Base-by-base conservation (phyloP, 1,140 invertebrate genomes). In the Berghia stephanieae region DNA sequence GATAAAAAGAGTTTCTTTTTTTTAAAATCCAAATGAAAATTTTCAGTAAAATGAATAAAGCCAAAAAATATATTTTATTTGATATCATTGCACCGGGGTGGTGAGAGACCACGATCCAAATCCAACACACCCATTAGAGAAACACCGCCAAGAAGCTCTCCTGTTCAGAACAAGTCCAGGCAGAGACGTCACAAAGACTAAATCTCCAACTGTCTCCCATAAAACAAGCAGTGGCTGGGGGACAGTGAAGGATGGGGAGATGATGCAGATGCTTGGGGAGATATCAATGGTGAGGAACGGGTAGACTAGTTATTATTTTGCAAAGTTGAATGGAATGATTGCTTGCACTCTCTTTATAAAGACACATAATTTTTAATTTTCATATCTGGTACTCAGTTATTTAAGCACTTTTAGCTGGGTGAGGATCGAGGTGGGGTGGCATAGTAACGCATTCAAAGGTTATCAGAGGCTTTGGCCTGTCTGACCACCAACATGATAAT, bases 231-330 rank as follows among this genome's bases (percentile, higher is more conserved):
- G 43, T 31, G 21, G 69, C 79, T 36, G 74, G 24, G 3, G 77
- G 80, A 21, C n/a, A 46, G 74, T 60, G 80, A 80, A 31, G 83
- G 80, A 27, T 83, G 81, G 52, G 79, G 78, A 70, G 80, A 71
- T 3, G 79, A 82, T 71, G 69, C 36, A 72, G 73, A 8, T 78
- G 71, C 78, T 55, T 83, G 79, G 81, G 77, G 69, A 16, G 67
- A 43, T 24, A 79, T 78, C 46, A 55, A 75, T 16, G 80, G 81
- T 78, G 80, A 49, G n/a, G 69, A 60, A 77, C 76, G 75, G 8
- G 67, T 55, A 6, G 70, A 67, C 24, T 52, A 18, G 49, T 4
- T 16, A 0, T 38, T 10, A n/a, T n/a, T n/a, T n/a, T n/a, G n/a
- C 38, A 42, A 16, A 0, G 67, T 38, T 69, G 34, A 42, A 43